Conservation (phyloP, 2,888 invertebrate genomes). For the Trisateles emortualis region DNA sequence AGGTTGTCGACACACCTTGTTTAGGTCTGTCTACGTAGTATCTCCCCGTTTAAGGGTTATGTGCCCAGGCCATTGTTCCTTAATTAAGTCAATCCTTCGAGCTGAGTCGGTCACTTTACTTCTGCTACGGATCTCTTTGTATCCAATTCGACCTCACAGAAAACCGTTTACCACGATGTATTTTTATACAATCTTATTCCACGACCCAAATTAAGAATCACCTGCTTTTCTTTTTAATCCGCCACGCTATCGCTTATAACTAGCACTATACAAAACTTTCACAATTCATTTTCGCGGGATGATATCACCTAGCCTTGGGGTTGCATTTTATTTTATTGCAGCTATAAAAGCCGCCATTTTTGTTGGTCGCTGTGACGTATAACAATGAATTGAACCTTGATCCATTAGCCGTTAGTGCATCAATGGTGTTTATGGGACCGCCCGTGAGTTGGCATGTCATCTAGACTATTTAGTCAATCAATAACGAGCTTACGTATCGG, state of each 20-base stretch:
- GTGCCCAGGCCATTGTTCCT: no score
- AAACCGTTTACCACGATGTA: no score
- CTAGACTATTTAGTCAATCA: not conserved
- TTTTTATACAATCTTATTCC: no score
- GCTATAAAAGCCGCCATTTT: conserved; percentile 60
- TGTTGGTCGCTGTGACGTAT: conserved; percentile 31
- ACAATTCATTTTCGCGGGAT: conserved; percentile 57
- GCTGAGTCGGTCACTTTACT: no score
- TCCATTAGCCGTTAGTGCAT: conserved; percentile 25
- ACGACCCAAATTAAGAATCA: no score
- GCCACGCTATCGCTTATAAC: conserved; percentile 36
- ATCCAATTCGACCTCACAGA: no score
- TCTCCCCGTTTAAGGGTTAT: no score
- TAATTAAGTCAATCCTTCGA: no score
- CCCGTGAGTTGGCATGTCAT: conserved; percentile 4
- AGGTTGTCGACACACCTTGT: no score
- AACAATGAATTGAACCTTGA: conserved; percentile 45
- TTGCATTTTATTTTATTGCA: conserved; percentile 54
- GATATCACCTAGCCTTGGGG: conserved; percentile 69
- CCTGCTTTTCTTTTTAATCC: not conserved
- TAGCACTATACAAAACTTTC: conserved; percentile 54
- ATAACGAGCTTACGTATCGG: not conserved
- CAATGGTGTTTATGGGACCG: conserved; percentile 15
- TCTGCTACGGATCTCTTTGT: no score
- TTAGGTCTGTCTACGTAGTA: no score